Base-by-base conservation (phyloP, 2,888 invertebrate species). In the Drosophila neutralis region DNA sequence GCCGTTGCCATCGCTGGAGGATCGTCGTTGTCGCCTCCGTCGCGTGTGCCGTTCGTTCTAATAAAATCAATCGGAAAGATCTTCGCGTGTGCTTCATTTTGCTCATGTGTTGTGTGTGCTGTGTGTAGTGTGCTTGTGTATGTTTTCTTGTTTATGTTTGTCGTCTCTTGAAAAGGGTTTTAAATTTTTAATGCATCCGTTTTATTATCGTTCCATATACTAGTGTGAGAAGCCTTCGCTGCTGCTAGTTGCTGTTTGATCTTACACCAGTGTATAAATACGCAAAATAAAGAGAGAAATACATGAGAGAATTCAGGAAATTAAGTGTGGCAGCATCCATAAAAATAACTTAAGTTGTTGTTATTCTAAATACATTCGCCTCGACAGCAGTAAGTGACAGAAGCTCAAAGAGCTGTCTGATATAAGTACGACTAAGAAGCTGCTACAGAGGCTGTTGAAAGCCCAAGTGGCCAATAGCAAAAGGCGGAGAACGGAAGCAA, bases 131-230 rank as follows among this genome's bases (percentile, higher is more conserved):
- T 68, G 56, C 51, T 42, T 56, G 21, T 40, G 52, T 66, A 42
- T 64, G 42, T 53, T 69, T 31, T 42, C 48, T 69, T 78, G 83
- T 75, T 83, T 81, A 78, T 87, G 82, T 62, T 70, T 82, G 84
- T 73, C 68, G 72, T 61, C 51, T 68, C 60, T 66, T 48, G 67
- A 75, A 73, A 84, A 83, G 81, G 83, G 83, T 88, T 88, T 73
- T 51, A 78, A 70, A 71, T 65, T 79, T 83, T 87, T 84, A 87
- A 87, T 84, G 84, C 73, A 89, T 89, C 79, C 89, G 87, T 85
- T 85, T 87, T 84, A 82, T 87, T 85, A 89, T 80, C 73, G 78
- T 69, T 84, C 73, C 76, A 72, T 84, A 69, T 73, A 35, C 49
- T 27, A 78, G 87, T 76, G 78, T 66, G 58, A 68, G 73, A 49